phyloP scores from a whole-genome alignment of 2,113 vertebrate species.

The Cyprinus carpio region DNA sequence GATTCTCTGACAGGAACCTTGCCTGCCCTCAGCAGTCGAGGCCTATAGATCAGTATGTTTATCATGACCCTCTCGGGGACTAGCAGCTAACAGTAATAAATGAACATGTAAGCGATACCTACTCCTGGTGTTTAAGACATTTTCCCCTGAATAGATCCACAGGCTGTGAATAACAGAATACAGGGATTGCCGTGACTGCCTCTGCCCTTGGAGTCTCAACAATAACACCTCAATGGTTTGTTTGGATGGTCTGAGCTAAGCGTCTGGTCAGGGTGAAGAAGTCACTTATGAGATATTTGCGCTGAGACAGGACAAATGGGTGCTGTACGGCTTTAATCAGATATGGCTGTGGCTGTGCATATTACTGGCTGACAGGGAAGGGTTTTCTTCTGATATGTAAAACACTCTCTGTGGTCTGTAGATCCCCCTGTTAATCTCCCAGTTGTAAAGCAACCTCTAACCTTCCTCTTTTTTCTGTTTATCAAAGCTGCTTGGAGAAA shows the following conservation, averaged over 20 bases:
- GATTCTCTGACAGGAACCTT: conserved; percentile 8
- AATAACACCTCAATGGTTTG: conserved; percentile 66
- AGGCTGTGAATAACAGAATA: conserved; percentile 60
- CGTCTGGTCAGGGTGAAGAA: conserved; percentile 37
- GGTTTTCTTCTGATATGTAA: conserved; percentile 51
- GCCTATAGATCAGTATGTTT: conserved; percentile 32
- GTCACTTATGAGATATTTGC: conserved; percentile 23
- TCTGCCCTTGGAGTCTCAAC: conserved; percentile 60
- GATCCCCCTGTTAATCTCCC: conserved; percentile 4
- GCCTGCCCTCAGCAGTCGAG: conserved; percentile 23
- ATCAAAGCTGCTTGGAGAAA: not conserved
- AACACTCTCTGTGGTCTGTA: conserved; percentile 59
- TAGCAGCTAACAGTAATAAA: conserved; percentile 41
- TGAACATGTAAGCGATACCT: conserved; percentile 49
- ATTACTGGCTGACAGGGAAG: not conserved
- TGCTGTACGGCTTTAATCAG: not conserved
- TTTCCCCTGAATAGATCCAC: conserved; percentile 49
- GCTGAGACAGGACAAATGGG: not conserved
- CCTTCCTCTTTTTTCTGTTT: conserved; percentile 7
- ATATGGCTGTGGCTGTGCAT: conserved; percentile 47
- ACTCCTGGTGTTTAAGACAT: conserved; percentile 42
- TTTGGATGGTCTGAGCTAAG: conserved; percentile 33
- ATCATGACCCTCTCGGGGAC: conserved; percentile 32
- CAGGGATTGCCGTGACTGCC: conserved; percentile 50
- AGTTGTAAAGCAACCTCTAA: not conserved